Conservation (phyloP, 2,797 vertebrate species). For the Argyrosomus regius region DNA sequence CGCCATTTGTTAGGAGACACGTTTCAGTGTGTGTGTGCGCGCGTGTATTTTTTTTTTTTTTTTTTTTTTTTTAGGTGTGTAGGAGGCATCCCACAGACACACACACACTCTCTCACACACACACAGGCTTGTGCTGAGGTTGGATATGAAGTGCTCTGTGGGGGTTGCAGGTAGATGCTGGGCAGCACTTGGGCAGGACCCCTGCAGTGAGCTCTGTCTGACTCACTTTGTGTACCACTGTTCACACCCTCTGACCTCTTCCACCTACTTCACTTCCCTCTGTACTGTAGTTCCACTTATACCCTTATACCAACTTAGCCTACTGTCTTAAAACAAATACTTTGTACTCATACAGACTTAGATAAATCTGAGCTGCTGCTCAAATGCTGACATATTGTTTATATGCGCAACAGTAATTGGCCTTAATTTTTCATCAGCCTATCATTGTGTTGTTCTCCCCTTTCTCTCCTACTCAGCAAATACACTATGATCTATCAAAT, state of each 20-base stretch:
- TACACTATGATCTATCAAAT: slow-evolving; percentile 44
- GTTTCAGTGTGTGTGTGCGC: slow-evolving; percentile 44
- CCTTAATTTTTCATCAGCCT: slow-evolving; percentile 53
- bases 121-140: slow-evolving; percentile 57
- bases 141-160: slow-evolving; percentile 76
- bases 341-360: slow-evolving; percentile 14
- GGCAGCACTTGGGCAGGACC: slow-evolving; percentile 79
- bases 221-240: slow-evolving; percentile 80
- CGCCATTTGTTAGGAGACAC: slow-evolving; percentile 74
- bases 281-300: slow-evolving; percentile 28
- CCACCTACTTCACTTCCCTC: slow-evolving; percentile 63
- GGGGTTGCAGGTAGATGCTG: slow-evolving; percentile 83
- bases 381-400: slow-evolving; percentile 51
- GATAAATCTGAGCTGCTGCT: slow-evolving; percentile 37
- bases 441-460: slow-evolving; percentile 18
- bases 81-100: slow-evolving; percentile 61
- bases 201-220: slow-evolving; percentile 82
- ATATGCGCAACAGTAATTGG: slow-evolving; percentile 55
- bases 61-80: slow-evolving; percentile 59
- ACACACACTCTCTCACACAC: slow-evolving; percentile 36
- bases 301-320: slow-evolving; percentile 29
- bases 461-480: slow-evolving; percentile 52
- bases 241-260: slow-evolving; percentile 73
- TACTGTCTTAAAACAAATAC: slow-evolving; percentile 24
- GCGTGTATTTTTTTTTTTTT: slow-evolving; percentile 23